phyloP scores from a whole-genome alignment of 1,140 invertebrate genomes.

The Araneus ventricosus region DNA sequence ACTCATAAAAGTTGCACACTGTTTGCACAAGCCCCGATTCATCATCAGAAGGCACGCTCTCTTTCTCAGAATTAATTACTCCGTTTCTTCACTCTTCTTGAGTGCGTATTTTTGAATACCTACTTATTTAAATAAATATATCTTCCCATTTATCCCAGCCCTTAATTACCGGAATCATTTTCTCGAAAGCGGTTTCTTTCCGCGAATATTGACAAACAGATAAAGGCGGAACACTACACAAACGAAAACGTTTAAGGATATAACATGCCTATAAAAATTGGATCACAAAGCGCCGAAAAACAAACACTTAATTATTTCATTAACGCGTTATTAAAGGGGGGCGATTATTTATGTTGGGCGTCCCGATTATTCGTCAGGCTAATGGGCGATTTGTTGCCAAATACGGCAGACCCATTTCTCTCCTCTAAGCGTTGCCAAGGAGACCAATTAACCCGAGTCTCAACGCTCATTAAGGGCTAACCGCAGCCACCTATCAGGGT shows the following conservation, averaged over 20 bases:
- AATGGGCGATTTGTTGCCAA: slow-evolving; percentile 74
- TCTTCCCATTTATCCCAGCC: neutral
- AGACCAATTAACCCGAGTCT: slow-evolving; percentile 69
- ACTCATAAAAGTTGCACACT: slow-evolving; percentile 11
- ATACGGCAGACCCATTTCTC: slow-evolving; percentile 60
- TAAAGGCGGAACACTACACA: slow-evolving; percentile 35
- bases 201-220: slow-evolving; percentile 52
- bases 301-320: slow-evolving; percentile 73
- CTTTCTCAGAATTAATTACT: slow-evolving; percentile 38
- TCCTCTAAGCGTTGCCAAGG: slow-evolving; percentile 59
- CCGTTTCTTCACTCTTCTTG: neutral
- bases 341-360: slow-evolving; percentile 72
- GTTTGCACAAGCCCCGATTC: slow-evolving; percentile 23
- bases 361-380: slow-evolving; percentile 60
- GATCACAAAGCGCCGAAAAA: slow-evolving; percentile 62
- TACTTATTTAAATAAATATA: slow-evolving; percentile 46
- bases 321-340: slow-evolving; percentile 68
- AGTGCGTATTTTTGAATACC: slow-evolving; percentile 27
- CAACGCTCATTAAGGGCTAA: slow-evolving; percentile 71
- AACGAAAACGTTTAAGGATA: slow-evolving; percentile 45
- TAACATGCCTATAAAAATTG: slow-evolving; percentile 64
- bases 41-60: slow-evolving; percentile 13
- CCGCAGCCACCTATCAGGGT: slow-evolving; percentile 70
- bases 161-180: slow-evolving; percentile 29
- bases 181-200: slow-evolving; percentile 32